These are phyloP conservation scores for Anthrax anthrax DNA, from an alignment of 2,888 invertebrate species.

Conservation along the genomic window DNA sequence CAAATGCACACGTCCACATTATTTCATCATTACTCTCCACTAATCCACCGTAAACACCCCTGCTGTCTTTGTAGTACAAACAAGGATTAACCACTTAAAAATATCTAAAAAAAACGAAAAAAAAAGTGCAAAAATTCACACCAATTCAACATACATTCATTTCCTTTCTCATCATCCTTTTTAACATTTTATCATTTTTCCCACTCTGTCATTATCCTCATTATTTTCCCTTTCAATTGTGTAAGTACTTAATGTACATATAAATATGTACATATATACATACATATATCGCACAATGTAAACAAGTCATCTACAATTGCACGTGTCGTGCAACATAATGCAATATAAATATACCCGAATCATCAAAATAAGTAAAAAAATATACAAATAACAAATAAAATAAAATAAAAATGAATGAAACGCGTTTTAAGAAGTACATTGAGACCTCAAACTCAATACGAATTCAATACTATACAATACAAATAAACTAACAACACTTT, in stretches of 20 bases:
- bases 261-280: too few species aligned
- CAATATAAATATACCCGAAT: neutral
- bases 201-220: neutral
- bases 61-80: conserved; percentile 4
- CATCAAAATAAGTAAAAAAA: too few species aligned
- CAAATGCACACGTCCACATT: too few species aligned
- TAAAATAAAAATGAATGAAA: too few species aligned
- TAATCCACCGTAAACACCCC: neutral
- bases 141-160: conserved; percentile 4
- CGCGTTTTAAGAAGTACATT: too few species aligned
- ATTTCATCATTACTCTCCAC: conserved; percentile 1
- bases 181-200: neutral
- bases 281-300: conserved; percentile 6
- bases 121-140: conserved; percentile 10
- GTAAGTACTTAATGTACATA: too few species aligned
- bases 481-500: too few species aligned
- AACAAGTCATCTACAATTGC: conserved; percentile 10
- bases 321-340: conserved; percentile 5
- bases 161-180: too few species aligned
- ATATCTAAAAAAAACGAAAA: too few species aligned
- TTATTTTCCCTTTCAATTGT: neutral
- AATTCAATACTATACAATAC: too few species aligned
- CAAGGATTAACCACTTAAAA: conserved; percentile 5
- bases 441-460: neutral
- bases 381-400: too few species aligned